These are phyloP conservation scores for Drosophila truncata DNA, from an alignment of 1,140 invertebrate species.

Conservation along the genomic window DNA sequence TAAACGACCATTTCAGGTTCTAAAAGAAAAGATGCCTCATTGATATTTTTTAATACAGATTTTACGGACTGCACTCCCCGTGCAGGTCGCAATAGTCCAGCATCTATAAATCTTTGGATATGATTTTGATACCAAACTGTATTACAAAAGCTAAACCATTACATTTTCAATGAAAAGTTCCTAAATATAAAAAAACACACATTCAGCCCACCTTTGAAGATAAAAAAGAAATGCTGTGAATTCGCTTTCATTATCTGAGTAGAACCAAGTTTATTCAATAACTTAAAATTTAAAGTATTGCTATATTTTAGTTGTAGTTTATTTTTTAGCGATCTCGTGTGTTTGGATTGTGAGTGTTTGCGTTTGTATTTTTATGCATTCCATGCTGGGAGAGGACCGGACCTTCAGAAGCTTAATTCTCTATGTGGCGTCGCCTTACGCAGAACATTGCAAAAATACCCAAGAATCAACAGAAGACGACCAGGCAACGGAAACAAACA, in stretches of 20 bases:
- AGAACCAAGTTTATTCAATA: slow-evolving; percentile 71
- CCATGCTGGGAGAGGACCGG: slow-evolving; percentile 35
- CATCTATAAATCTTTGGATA: no score
- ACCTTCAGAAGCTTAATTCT: slow-evolving; percentile 29
- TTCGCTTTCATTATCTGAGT: slow-evolving; percentile 39
- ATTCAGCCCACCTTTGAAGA: background rate
- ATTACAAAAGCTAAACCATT: background rate
- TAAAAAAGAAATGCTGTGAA: background rate
- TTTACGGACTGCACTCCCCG: no score
- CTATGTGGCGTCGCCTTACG: slow-evolving; percentile 31
- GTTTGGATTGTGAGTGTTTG: slow-evolving; percentile 45
- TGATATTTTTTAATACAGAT: no score
- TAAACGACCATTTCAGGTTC: no score
- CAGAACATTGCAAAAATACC: slow-evolving; percentile 54
- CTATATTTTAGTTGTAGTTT: slow-evolving; percentile 77
- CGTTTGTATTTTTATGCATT: slow-evolving; percentile 59
- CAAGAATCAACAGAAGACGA: slow-evolving; percentile 53
- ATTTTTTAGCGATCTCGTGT: slow-evolving; percentile 66
- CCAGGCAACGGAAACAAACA: slow-evolving; percentile 50
- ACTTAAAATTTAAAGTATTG: slow-evolving; percentile 76
- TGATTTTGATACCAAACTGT: background rate
- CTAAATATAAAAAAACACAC: no score
- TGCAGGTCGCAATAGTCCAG: no score
- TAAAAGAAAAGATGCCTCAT: background rate
- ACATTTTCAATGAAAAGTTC: background rate